Base-by-base conservation (phyloP, 2,888 invertebrate genomes). In the Chymomyza amoena region DNA sequence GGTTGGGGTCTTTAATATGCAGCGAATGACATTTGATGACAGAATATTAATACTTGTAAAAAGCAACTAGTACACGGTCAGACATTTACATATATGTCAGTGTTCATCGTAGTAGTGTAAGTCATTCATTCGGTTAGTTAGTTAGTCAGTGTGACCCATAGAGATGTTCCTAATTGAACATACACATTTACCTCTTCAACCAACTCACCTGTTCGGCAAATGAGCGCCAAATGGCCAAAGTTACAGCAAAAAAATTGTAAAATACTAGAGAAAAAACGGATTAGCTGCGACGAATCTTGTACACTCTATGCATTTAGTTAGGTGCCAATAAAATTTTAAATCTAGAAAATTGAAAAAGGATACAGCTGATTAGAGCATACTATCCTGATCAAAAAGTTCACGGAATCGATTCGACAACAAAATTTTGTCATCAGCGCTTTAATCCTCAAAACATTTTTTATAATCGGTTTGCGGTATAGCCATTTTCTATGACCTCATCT, bases 81-180 rank as follows among this genome's bases (percentile, higher is more conserved):
- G 32, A 45, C 39, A 25, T 25, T 25, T 25, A 25, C 25, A 25
- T 25, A 25, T 4, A 45, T 45, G 39, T 13, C 39, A 45, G 13
- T 45, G 32, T 32, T 6, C 32, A 6, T 6, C 39, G 13, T 45
- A 32, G 32, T 32, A 32, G 13, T 13, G 39, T 10, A 10, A 45
- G 39, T 45, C 39, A 45, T 45, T 45, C 39, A 45, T 45, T 45
- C 39, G 13, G 39, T 45, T 45, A 45, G 39, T 13, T 13, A 39
- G 10, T 13, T 10, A 13, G 2, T 39, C 39, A 39, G 39, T 45
- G 4, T 45, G 2, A 13, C 39, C 13, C 63, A 64, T 16, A 62
- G 59, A 66, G 69, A 69, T 61, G 70, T 73, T 78, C 69, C 84
- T 80, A 83, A 80, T 80, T 80, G 84, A 72, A 66, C 73, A 67